Conservation (phyloP, 1,140 invertebrate genomes). For the Agrypnia vestita region DNA sequence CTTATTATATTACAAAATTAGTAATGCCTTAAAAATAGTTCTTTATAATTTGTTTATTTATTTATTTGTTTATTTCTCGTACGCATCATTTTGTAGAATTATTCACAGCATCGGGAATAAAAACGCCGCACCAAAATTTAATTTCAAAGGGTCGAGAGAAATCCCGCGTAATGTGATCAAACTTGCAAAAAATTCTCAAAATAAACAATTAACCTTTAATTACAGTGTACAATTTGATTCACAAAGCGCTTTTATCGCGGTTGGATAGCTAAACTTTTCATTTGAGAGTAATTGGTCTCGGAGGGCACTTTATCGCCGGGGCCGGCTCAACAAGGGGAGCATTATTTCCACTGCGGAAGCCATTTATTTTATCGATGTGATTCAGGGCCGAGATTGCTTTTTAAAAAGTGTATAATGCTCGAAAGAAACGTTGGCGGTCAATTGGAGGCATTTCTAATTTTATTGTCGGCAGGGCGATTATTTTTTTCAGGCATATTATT, state of each 20-base stretch:
- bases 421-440: slow-evolving; percentile 9
- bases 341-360: slow-evolving; percentile 50
- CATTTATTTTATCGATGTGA: slow-evolving; percentile 55
- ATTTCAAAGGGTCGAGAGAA: too few species aligned
- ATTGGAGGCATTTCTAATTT: slow-evolving; percentile 11
- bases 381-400: slow-evolving; percentile 46
- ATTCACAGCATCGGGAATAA: too few species aligned
- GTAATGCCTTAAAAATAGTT: too few species aligned
- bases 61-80: too few species aligned
- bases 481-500: too few species aligned
- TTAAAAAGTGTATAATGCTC: slow-evolving; percentile 22
- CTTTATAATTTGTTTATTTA: too few species aligned
- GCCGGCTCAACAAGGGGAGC: slow-evolving; percentile 45
- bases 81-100: too few species aligned
- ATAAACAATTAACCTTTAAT: slow-evolving; percentile 31
- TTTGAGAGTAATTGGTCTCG: slow-evolving; percentile 55
- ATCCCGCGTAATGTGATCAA: background rate
- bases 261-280: slow-evolving; percentile 54
- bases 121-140: too few species aligned
- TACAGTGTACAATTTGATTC: slow-evolving; percentile 24
- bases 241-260: slow-evolving; percentile 32
- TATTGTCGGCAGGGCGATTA: background rate
- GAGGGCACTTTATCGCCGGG: slow-evolving; percentile 52
- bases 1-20: too few species aligned
- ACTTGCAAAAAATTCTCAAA: slow-evolving; percentile 4